Percentiles rank a stretch among this genome's conserved stretches.
These are phyloP conservation scores for Eulithis prunata DNA, from an alignment of 2,888 invertebrate genomes.

Conservation along the genomic window DNA sequence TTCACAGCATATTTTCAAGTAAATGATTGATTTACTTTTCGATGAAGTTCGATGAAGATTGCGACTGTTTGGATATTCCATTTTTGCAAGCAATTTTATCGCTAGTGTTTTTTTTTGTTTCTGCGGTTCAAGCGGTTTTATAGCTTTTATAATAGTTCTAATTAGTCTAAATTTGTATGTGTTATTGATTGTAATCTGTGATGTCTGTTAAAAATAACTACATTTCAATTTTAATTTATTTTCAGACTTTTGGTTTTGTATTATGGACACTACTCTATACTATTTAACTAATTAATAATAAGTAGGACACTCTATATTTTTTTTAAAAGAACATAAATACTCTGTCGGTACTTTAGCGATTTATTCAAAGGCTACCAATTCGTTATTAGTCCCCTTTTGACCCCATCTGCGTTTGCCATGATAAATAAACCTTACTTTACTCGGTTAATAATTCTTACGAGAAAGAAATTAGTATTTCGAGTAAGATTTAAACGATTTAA, in stretches of 20 bases:
- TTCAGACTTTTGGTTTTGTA: no score
- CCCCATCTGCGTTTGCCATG: slow-evolving; percentile 25
- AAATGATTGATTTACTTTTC: not conserved
- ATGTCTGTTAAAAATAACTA: no score
- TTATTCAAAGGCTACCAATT: slow-evolving; percentile 33
- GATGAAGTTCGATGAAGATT: not conserved
- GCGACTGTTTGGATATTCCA: not conserved
- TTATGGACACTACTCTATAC: no score
- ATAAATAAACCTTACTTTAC: slow-evolving; percentile 33
- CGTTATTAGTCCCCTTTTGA: slow-evolving; percentile 29
- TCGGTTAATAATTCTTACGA: slow-evolving; percentile 21
- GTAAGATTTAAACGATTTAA: slow-evolving; percentile 8
- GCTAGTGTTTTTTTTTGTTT: no score
- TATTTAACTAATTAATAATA: not conserved
- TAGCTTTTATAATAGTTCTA: no score
- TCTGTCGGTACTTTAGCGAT: slow-evolving; percentile 10
- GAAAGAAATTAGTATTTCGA: slow-evolving; percentile 21
- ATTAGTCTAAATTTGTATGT: no score
- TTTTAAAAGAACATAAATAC: not conserved
- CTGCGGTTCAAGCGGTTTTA: no score
- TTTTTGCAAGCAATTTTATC: not conserved
- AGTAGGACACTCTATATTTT: no score
- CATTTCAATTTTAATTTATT: no score
- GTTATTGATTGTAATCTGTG: no score
- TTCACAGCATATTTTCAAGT: not conserved